A percentile compares a stretch with the other conserved stretches of the same genome.
Evolutionary conservation across 64 coral and sea anemone species (phyloP).

Genomic region (Trachythela sp.): DNA sequence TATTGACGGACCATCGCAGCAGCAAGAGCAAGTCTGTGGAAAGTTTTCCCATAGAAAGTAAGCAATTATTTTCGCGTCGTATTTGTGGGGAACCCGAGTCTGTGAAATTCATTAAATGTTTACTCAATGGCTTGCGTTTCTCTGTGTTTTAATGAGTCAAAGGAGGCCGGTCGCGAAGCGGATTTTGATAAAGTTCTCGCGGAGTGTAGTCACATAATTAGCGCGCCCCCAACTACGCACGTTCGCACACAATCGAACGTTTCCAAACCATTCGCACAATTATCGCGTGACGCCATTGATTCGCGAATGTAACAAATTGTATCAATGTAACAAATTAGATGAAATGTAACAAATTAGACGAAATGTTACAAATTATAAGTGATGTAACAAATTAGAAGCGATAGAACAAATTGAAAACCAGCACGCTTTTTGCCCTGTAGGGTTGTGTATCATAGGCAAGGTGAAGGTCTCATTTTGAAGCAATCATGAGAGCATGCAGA

Average conservation of each 20-base stretch:
- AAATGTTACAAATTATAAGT: not conserved
- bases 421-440: not conserved
- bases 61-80: not conserved
- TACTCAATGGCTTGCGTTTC: not conserved
- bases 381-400: not conserved
- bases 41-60: constrained; percentile 11
- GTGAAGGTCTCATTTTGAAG: no score
- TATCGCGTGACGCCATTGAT: not conserved
- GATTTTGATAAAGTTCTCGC: not conserved
- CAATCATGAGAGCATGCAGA: not conserved
- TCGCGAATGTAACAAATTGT: not conserved
- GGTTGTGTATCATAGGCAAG: no score
- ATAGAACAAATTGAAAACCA: not conserved
- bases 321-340: not conserved
- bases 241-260: not conserved
- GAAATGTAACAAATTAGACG: not conserved
- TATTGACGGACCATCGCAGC: not conserved
- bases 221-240: not conserved
- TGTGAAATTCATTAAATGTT: constrained; percentile 26
- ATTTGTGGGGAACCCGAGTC: not conserved
- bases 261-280: not conserved
- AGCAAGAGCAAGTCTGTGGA: not conserved
- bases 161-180: not conserved
- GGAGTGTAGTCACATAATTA: not conserved
- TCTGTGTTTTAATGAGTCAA: constrained; percentile 19